Evolutionary conservation across 1,140 invertebrate genomes (phyloP).

Genomic region (Drosophila takahashii): DNA sequence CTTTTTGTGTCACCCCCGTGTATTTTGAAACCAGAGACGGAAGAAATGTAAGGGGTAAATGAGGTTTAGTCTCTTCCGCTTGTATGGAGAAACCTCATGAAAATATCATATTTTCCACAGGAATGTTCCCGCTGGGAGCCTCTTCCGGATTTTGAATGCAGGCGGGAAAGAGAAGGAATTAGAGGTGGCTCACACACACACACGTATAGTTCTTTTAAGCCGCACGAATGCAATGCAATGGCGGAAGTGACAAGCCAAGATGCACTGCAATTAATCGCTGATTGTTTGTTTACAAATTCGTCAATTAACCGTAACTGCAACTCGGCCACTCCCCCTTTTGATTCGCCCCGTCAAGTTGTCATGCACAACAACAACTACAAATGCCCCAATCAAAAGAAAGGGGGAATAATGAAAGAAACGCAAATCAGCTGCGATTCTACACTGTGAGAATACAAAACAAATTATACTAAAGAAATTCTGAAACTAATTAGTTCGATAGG

Average conservation of each 20-base stretch:
- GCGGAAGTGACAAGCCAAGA: conserved; percentile 40
- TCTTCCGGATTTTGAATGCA: conserved; percentile 20
- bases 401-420: not conserved
- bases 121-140: no score
- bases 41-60: no score
- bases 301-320: conserved; percentile 29
- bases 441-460: conserved; percentile 3
- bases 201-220: conserved; percentile 18
- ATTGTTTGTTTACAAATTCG: conserved; percentile 44
- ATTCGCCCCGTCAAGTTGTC: not conserved
- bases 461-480: no score
- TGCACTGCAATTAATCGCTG: conserved; percentile 26
- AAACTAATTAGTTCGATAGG: no score
- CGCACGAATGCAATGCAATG: conserved; percentile 31
- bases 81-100: no score
- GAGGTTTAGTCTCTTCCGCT: no score
- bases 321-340: not conserved
- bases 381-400: conserved; percentile 10
- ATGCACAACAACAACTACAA: conserved; percentile 1
- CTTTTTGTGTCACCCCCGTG: no score
- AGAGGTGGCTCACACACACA: conserved; percentile 4
- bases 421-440: conserved; percentile 10
- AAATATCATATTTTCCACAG: no score
- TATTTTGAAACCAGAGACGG: no score
- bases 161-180: conserved; percentile 4